Evolutionary conservation across 2,797 vertebrate genomes (phyloP).

Genomic region (Danio albolineatus): DNA sequence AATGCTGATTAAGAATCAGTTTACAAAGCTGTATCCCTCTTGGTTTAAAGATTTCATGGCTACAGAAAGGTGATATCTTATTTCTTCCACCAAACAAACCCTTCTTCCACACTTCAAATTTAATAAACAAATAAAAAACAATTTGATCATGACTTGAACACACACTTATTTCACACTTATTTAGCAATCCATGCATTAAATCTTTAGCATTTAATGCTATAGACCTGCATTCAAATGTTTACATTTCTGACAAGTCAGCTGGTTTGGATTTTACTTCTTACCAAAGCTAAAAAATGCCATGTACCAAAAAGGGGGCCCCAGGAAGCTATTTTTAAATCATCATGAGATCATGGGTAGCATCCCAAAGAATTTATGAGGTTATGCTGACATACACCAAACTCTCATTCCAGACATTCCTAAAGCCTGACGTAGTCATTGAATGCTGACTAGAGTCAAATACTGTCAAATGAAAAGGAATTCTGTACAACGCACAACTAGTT

Average conservation of each 20-base stretch:
- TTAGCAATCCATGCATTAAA: too few species aligned
- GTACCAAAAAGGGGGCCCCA: background rate
- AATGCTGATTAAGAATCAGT: constrained; percentile 24
- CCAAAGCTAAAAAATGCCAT: background rate
- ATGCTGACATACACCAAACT: background rate
- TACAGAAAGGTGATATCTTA: background rate
- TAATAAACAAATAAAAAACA: too few species aligned
- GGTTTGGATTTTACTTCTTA: background rate
- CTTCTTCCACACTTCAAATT: too few species aligned
- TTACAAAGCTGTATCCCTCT: constrained; percentile 1
- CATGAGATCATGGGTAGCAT: constrained; percentile 12
- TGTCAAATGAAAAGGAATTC: background rate
- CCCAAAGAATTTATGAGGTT: constrained; percentile 16
- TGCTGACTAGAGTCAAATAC: constrained; percentile 14
- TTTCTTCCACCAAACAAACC: too few species aligned
- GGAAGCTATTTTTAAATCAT: constrained; percentile 23
- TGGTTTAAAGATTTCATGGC: background rate
- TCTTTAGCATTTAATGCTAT: too few species aligned
- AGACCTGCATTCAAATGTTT: background rate
- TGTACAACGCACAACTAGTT: background rate
- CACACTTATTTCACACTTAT: too few species aligned
- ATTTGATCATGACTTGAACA: too few species aligned
- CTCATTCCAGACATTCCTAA: constrained; percentile 69
- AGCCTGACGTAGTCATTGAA: constrained; percentile 47
- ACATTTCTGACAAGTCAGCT: background rate